Evolutionary conservation across 2,113 vertebrate genomes (phyloP).

Genomic region (Hydrochoerus hydrochaeris): DNA sequence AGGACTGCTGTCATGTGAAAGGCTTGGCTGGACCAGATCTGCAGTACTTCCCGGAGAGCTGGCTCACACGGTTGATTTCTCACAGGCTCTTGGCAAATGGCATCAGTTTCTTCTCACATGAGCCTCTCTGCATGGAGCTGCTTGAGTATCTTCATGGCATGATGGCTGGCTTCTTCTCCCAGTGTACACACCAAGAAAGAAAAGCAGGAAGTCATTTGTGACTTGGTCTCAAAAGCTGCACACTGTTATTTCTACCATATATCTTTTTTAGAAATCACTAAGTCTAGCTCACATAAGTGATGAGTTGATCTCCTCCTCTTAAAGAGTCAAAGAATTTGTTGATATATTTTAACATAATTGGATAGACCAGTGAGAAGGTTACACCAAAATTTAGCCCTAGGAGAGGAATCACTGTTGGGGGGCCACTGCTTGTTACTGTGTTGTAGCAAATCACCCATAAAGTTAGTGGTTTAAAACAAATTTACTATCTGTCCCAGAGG

Average conservation of each 20-base stretch:
- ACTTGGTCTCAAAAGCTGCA: background rate
- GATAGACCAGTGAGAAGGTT: background rate
- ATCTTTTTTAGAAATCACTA: background rate
- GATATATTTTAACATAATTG: conserved; percentile 32
- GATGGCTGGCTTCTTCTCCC: background rate
- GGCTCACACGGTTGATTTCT: background rate
- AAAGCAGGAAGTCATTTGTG: background rate
- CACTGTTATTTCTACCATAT: background rate
- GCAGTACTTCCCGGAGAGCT: background rate
- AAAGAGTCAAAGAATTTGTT: conserved; percentile 23
- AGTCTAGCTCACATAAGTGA: background rate
- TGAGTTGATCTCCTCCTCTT: background rate
- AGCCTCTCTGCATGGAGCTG: background rate
- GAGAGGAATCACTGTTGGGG: background rate
- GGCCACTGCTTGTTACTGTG: background rate
- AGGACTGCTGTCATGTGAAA: background rate
- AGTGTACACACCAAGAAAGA: background rate
- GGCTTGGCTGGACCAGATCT: background rate
- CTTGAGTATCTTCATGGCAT: background rate
- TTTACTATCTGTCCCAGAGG: background rate
- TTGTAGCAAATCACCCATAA: conserved; percentile 1
- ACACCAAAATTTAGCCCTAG: background rate
- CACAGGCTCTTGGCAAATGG: background rate
- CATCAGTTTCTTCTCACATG: background rate
- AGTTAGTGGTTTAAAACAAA: background rate